These are phyloP conservation scores for Agrochola circellaris DNA, from an alignment of 2,888 invertebrate species.

Conservation along the genomic window DNA sequence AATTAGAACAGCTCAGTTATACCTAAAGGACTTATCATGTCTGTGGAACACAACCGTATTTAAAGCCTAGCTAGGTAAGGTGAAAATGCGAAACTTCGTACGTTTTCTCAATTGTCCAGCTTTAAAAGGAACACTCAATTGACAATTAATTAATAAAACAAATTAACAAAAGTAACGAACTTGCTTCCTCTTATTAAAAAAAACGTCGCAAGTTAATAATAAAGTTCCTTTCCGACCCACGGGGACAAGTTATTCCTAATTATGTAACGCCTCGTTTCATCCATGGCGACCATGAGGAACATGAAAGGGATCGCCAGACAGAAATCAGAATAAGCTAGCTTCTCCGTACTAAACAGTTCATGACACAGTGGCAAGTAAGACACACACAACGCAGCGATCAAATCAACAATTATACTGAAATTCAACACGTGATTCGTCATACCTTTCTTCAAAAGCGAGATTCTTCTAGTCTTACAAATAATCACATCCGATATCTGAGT, in stretches of 20 bases:
- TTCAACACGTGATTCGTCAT: slow-evolving; percentile 93
- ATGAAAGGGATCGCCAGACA: slow-evolving; percentile 94
- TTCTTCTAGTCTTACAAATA: slow-evolving; percentile 94
- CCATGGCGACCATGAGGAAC: slow-evolving; percentile 93
- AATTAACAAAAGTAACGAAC: slow-evolving; percentile 16
- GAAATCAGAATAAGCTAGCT: slow-evolving; percentile 93
- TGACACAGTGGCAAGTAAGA: slow-evolving; percentile 93
- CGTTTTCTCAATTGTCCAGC: neutral
- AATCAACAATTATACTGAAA: slow-evolving; percentile 91
- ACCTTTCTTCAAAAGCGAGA: slow-evolving; percentile 94
- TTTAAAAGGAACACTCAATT: neutral
- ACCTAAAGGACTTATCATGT: neutral
- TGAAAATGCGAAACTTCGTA: neutral
- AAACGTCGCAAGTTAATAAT: slow-evolving; percentile 89
- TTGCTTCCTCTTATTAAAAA: neutral
- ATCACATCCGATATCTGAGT: slow-evolving; percentile 95
- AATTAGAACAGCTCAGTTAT: neutral
- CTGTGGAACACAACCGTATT: neutral
- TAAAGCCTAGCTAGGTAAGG: neutral
- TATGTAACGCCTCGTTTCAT: slow-evolving; percentile 93
- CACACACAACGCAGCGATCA: slow-evolving; percentile 92
- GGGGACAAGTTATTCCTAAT: slow-evolving; percentile 92
- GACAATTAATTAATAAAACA: neutral
- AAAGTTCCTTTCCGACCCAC: slow-evolving; percentile 94
- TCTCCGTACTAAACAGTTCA: slow-evolving; percentile 93